Base-by-base conservation (phyloP, 2,888 invertebrate genomes). In the Phyllotreta striolata region DNA sequence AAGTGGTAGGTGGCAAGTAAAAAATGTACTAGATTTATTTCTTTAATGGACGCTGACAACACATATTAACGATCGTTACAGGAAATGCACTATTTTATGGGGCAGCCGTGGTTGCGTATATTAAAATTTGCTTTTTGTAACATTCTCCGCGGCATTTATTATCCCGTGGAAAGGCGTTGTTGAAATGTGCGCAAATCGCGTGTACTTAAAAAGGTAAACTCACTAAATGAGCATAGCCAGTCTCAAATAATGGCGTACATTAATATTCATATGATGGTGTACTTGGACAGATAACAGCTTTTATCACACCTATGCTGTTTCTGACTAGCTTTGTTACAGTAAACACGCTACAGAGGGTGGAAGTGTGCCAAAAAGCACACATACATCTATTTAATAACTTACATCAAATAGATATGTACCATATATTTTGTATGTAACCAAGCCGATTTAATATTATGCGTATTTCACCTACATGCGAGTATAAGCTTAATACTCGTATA, bases 231-330 rank as follows among this genome's bases (percentile, higher is more conserved):
- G 66, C 71, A 72, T 66, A 72, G 66, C 71, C 71, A 70, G 70
- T 70, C 72, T 69, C 73, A 69, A 72, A 73, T 69, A 72, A 71
- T 70, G 70, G 68, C 61, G 61, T 66, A 67, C 70, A 75, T 75
- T 75, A 75, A 74, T 74, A 75, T 75, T 75, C 74, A 75, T 75
- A 71, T 69, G 69, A 66, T 71, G 72, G 69, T 72, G 71, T 70
- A 74, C 70, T 73, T 72, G 73, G 73, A 68, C 72, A 74, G 71
- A 73, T 75, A 74, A 72, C 68, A 70, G 70, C 72, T 72, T 74
- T 74, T 74, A 73, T 74, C 73, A 73, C 73, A 75, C 73, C 73
- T 72, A 73, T 71, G 62, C 67, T 66, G 64, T 66, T 65, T 69
- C 67, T 64, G 59, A 52, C 65, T 67, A 63, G 63, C 66, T 61